Evolutionary conservation across 2,113 vertebrate species (phyloP).

Genomic region (Phocoena phocoena): DNA sequence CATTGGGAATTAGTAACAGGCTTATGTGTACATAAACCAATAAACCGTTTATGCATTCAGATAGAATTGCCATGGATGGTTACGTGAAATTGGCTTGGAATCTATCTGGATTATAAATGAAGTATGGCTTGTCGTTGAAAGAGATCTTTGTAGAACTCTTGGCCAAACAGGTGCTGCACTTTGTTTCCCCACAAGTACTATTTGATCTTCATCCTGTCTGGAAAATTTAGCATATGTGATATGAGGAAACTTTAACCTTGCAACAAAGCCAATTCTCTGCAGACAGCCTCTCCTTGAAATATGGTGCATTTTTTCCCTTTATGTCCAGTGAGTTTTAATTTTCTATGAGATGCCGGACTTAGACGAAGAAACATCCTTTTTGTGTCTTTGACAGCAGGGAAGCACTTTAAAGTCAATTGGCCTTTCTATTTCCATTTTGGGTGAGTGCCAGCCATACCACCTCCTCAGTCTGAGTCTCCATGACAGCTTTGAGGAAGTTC

Average conservation of each 20-base stretch:
- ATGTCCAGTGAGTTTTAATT: constrained; percentile 1
- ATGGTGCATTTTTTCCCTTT: not conserved
- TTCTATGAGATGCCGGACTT: constrained; percentile 10
- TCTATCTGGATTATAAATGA: not conserved
- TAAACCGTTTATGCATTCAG: not conserved
- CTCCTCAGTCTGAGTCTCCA: not conserved
- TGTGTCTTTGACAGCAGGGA: not conserved
- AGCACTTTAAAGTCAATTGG: not conserved
- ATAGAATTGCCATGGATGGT: not conserved
- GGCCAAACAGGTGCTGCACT: not conserved
- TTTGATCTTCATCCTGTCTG: not conserved
- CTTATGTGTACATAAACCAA: not conserved
- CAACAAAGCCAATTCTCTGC: not conserved
- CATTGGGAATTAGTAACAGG: not conserved
- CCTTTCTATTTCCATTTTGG: constrained; percentile 5
- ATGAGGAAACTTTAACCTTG: not conserved
- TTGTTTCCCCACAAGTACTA: not conserved
- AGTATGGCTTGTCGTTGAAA: not conserved
- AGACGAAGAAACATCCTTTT: not conserved
- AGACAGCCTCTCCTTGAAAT: not conserved
- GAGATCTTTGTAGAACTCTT: not conserved
- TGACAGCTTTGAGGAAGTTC: not conserved
- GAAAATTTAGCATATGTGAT: not conserved
- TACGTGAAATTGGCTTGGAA: not conserved
- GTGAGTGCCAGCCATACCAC: not conserved